A percentile compares a stretch with the other conserved stretches of the same genome.
phyloP scores from a whole-genome alignment of 2,797 vertebrate species.

The Myotis pilosus region DNA sequence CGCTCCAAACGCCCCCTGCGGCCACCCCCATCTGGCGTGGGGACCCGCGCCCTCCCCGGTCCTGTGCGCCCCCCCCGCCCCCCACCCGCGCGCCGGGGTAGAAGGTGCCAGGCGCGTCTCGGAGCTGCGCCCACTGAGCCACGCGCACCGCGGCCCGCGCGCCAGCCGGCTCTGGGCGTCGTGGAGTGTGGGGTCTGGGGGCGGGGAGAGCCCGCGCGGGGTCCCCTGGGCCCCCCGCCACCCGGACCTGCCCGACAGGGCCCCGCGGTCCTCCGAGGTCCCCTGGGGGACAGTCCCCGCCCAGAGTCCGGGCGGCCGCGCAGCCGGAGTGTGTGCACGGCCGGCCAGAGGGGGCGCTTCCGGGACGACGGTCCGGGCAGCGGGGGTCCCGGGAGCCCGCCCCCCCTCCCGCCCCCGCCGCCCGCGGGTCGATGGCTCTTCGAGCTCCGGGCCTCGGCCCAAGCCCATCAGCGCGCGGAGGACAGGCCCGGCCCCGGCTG shows the following conservation, averaged over 20 bases:
- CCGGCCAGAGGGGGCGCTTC: background rate
- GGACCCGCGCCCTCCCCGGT: too few relatives aligned
- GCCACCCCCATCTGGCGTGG: too few relatives aligned
- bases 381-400: too few relatives aligned
- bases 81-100: background rate
- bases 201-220: fast-evolving
- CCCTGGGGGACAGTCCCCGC: background rate
- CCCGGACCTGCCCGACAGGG: background rate
- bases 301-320: fast-evolving
- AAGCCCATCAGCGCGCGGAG: background rate
- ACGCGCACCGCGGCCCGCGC: fast-evolving
- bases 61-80: too few relatives aligned
- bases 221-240: background rate
- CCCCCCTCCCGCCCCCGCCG: background rate
- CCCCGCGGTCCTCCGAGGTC: background rate
- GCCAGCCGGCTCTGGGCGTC: background rate
- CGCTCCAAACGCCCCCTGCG: fast-evolving
- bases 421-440: background rate
- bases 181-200: too few relatives aligned
- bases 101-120: background rate
- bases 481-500: fast-evolving
- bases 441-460: background rate
- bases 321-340: fast-evolving
- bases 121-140: background rate
- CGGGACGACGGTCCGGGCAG: too few relatives aligned